Base-by-base conservation (phyloP, 2,113 vertebrate genomes). In the Festucalex cinctus region DNA sequence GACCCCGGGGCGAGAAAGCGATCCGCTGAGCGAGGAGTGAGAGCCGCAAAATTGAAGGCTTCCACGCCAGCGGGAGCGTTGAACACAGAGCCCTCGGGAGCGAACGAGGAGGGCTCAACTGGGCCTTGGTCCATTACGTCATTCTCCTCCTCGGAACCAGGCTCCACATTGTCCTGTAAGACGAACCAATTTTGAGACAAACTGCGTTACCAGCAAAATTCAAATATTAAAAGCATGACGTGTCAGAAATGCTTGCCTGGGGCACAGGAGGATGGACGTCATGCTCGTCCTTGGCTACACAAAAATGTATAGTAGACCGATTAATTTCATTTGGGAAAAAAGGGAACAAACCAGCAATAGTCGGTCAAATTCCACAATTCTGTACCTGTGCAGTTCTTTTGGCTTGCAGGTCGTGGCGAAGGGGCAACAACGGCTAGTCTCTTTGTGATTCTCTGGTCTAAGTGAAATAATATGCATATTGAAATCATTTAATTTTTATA, bases 51-150 rank as follows among this genome's bases (percentile, higher is more conserved):
- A 76, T 88, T 90, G 66, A 95, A 95, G 24, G 78, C 70, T 0
- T 82, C 81, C 61, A 98, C 77, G 28, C 94, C 95, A 46, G n/a
- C 76, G 1, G 94, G 85, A 2, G 96, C 92, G 71, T 94, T 91
- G 82, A 99, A 98, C 19, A 92, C 61, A 54, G 96, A 99, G 76
- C 93, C 94, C 0, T 91, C 46, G 5, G 96, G 97, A 2, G 96
- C 97, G 70, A 99, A 99, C 9, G 96, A 98, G 0, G 65, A 41
- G 2, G 90, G 85, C 0, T 92, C 91, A 9, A 73, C 56, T 0
- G 61, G 44, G 37, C 64, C n/a, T 5, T 62, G 35, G 44, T 86
- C 83, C 60, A 75, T 68, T 66, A 28, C 24, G 63, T 67, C 57
- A 49, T 70, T 66, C 1, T 82, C 64, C 35, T 83, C 78, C 19